Evolutionary conservation across 2,797 vertebrate genomes (phyloP), one percentile per base, ranked within the genome.

Genomic region (Buphagus erythrorhynchus): DNA sequence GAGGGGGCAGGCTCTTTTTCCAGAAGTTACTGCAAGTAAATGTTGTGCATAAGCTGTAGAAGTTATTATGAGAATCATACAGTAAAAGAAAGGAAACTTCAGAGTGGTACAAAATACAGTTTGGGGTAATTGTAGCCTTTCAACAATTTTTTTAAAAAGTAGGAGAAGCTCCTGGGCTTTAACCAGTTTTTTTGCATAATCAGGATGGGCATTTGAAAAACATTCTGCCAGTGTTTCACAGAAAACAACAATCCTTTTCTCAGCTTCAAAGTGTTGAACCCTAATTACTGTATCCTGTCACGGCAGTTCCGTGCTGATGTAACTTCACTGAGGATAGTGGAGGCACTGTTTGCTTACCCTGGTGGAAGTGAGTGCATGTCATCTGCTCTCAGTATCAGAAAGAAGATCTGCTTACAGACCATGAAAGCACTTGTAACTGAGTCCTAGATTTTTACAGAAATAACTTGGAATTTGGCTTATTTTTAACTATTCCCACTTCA

Each of bases 391-490:
- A 7, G 58, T 54, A 29, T 92, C 49, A 55, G 67, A 93, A 58
- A 22, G 51, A 86, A 88, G 79, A 88, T 69, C 94, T 83, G 61
- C 91, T 96, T 90, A 78, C 67, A 75, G 65, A 84, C 93, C 94
- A 75, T 92, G 69, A 96, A 86, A 87, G 51, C 86, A 94, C 61
- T 52, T 66, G 61, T 61, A 71, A 75, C 67, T 49, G 71, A 90
- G 92, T 94, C 95, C 81, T 83, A 62, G 35, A 48, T 62, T 91
- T 76, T 66, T 66, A 51, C 28, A 62, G 54, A 71, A 49, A 45
- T 67, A 33, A 86, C 95, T 95, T 97, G 85, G 85, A 95, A 96
- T 94, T 95, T 63, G 72, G 51, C 66, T 95, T 83, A 77, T 94
- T 96, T 96, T 97, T 94, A 95, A 90, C 18, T 71, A 25, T 86